Percentiles rank a stretch among this genome's conserved stretches.
phyloP scores from a whole-genome alignment of 2,888 invertebrate genomes.

The Hemithea aestivaria region DNA sequence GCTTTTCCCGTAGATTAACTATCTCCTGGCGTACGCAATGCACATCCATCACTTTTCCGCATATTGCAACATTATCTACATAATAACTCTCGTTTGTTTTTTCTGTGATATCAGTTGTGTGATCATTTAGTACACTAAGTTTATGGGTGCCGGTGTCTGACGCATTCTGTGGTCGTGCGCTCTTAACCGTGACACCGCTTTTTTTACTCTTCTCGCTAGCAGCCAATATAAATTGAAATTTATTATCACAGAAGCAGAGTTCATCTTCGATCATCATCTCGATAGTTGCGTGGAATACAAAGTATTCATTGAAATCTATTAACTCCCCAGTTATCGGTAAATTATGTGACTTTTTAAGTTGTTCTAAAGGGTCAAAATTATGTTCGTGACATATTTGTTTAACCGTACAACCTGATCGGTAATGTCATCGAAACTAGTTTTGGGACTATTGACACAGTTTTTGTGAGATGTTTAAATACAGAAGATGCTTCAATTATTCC shows the following conservation, averaged over 20 bases:
- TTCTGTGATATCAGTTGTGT: slow-evolving; percentile 16
- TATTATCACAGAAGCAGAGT: slow-evolving; percentile 9
- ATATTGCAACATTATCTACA: slow-evolving; percentile 16
- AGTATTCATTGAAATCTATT: slow-evolving; percentile 16
- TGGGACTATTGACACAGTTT: slow-evolving; percentile 6
- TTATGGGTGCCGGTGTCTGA: slow-evolving; percentile 31
- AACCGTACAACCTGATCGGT: slow-evolving; percentile 16
- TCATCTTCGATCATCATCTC: slow-evolving; percentile 10
- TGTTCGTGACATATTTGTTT: slow-evolving; percentile 20
- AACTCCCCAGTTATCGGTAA: slow-evolving; percentile 22
- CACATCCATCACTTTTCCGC: slow-evolving; percentile 16
- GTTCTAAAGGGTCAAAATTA: slow-evolving; percentile 17
- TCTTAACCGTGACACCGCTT: slow-evolving; percentile 52
- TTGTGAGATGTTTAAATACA: slow-evolving; percentile 4
- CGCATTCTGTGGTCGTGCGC: slow-evolving; percentile 43
- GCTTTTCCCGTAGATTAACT: slow-evolving; percentile 42
- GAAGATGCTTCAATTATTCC: slow-evolving; percentile 6
- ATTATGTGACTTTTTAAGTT: slow-evolving; percentile 20
- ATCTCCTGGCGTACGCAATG: slow-evolving; percentile 19
- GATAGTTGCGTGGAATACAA: slow-evolving; percentile 13
- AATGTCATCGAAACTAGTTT: slow-evolving; percentile 12
- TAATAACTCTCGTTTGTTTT: slow-evolving; percentile 14
- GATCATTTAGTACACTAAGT: slow-evolving; percentile 19
- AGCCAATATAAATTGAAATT: slow-evolving; percentile 24
- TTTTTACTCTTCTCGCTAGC: slow-evolving; percentile 30